phyloP scores from a whole-genome alignment of 2,797 vertebrate genomes.

The Neosilurus mollespiculum region DNA sequence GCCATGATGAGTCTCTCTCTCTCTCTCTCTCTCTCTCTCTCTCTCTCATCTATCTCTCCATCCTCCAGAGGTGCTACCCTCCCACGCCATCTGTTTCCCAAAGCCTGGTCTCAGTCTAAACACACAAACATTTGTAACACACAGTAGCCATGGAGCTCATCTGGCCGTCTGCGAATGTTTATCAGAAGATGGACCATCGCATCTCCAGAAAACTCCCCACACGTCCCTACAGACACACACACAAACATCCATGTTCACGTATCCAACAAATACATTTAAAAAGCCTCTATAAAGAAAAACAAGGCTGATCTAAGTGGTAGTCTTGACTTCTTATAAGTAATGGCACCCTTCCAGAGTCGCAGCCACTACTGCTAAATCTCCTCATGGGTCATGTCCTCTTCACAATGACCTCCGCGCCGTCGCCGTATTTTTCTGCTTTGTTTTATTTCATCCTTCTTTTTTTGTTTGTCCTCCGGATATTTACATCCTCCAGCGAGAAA shows the following conservation, averaged over 20 bases:
- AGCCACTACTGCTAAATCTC: background rate
- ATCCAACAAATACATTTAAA: background rate
- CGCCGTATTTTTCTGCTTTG: conserved; percentile 30
- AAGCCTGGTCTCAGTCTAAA: conserved; percentile 48
- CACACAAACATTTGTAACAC: conserved; percentile 41
- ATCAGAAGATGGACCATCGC: background rate
- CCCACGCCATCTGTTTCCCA: conserved; percentile 46
- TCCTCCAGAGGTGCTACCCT: conserved; percentile 43
- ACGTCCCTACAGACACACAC: too few relatives aligned
- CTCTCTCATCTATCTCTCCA: conserved; percentile 32
- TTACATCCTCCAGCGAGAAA: conserved; percentile 56
- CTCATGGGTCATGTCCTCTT: conserved; percentile 8
- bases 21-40: conserved; percentile 34
- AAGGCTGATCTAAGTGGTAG: background rate
- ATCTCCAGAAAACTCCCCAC: too few relatives aligned
- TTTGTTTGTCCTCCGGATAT: conserved; percentile 57
- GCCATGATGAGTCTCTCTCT: conserved; percentile 35
- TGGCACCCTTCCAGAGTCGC: conserved; percentile 14
- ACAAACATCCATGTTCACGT: background rate
- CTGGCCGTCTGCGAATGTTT: conserved; percentile 28
- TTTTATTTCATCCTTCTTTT: conserved; percentile 54
- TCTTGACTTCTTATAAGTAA: conserved; percentile 1
- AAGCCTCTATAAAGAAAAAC: background rate
- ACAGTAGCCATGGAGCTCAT: conserved; percentile 38
- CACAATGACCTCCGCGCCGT: conserved; percentile 2